Conservation (phyloP, 2,113 vertebrate genomes). For the Perca schrenkii region DNA sequence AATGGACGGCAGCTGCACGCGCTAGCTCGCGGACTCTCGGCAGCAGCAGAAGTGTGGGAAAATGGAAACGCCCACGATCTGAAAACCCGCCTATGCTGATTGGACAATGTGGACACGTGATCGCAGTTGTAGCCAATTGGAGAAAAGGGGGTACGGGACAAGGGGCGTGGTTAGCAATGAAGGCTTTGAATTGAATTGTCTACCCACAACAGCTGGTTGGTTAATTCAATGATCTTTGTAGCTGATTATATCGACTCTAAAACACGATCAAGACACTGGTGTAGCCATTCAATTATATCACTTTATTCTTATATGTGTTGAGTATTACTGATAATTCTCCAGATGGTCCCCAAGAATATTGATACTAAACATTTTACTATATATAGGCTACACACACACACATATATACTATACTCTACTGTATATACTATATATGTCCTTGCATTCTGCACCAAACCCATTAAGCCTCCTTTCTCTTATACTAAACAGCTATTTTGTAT, state of each 20-base stretch:
- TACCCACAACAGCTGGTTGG: neutral
- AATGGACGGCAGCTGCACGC: constrained; percentile 4
- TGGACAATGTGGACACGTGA: constrained; percentile 49
- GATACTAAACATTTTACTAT: neutral
- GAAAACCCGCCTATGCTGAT: neutral
- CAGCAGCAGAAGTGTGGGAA: neutral
- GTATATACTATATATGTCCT: no score
- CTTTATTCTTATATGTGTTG: neutral
- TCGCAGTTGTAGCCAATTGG: constrained; percentile 11
- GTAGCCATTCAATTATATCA: no score
- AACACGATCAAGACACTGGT: no score
- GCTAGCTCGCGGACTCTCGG: constrained; percentile 17
- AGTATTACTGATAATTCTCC: neutral
- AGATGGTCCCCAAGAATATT: neutral
- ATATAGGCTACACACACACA: no score
- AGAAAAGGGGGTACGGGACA: rapidly evolving
- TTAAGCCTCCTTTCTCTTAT: no score
- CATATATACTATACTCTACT: no score
- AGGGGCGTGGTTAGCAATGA: neutral
- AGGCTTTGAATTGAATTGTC: neutral
- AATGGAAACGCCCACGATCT: constrained; percentile 45
- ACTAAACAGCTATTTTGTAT: no score
- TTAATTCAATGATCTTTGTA: neutral
- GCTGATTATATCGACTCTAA: neutral
- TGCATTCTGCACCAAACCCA: no score